Percentiles rank a stretch among this genome's conserved stretches.
Conservation (phyloP, 1,140 invertebrate species). For the Macrotrachela quadricornifera region DNA sequence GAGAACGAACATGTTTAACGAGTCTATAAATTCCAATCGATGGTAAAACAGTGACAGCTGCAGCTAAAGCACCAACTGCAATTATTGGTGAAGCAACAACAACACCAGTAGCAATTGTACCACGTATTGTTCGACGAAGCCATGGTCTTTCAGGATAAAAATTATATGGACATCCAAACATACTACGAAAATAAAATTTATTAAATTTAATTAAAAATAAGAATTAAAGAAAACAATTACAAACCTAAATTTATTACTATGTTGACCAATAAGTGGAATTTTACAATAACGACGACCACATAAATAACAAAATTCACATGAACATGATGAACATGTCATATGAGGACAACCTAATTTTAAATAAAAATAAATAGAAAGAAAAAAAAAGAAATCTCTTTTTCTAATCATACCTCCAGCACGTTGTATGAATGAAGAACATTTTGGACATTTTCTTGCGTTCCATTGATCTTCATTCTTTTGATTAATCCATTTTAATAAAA, state of each 20-base stretch:
- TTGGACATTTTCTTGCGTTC: conserved; percentile 33
- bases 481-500: conserved; percentile 29
- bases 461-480: conserved; percentile 22
- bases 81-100: conserved; percentile 18
- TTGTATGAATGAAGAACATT: conserved; percentile 32
- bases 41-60: background rate
- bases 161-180: conserved; percentile 31
- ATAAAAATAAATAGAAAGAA: no score
- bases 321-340: conserved; percentile 30
- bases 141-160: conserved; percentile 25
- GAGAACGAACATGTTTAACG: background rate
- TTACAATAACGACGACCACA: conserved; percentile 26
- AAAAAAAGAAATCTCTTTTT: no score
- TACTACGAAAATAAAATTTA: conserved; percentile 5
- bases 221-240: no score
- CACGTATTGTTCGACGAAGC: conserved; percentile 23
- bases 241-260: conserved; percentile 21
- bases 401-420: conserved; percentile 14
- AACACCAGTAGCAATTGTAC: conserved; percentile 21
- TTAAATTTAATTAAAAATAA: no score
- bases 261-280: conserved; percentile 28
- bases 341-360: conserved; percentile 24
- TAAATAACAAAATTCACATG: conserved; percentile 30
- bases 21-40: background rate
- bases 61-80: conserved; percentile 1